These are phyloP conservation scores for Mythimna ferrago DNA, from an alignment of 2,888 invertebrate species.

Conservation along the genomic window DNA sequence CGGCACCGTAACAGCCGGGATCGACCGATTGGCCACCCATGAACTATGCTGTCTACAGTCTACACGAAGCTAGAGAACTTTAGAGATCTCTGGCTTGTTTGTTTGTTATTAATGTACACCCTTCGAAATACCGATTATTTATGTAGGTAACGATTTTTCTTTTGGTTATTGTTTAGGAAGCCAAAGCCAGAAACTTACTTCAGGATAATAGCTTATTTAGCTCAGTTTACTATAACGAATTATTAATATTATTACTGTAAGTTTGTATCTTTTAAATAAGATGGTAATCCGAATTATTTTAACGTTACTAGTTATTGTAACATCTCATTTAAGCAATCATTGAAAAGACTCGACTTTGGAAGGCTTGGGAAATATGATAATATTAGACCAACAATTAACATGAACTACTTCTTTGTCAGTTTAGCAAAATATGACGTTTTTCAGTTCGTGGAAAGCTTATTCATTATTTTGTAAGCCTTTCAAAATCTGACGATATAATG, in stretches of 20 bases:
- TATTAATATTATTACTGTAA: slow-evolving; percentile 20
- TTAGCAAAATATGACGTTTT: too few relatives aligned
- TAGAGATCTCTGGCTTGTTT: too few relatives aligned
- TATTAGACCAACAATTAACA: not conserved
- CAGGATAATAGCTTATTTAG: slow-evolving; percentile 3
- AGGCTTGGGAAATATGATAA: slow-evolving; percentile 14
- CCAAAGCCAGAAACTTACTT: slow-evolving; percentile 16
- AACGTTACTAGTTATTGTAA: slow-evolving; percentile 30
- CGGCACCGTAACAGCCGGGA: too few relatives aligned
- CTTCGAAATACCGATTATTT: not conserved
- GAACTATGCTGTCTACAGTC: too few relatives aligned
- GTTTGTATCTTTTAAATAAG: slow-evolving; percentile 26
- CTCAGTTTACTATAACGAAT: slow-evolving; percentile 31
- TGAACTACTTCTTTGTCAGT: not conserved
- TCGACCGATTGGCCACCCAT: too few relatives aligned
- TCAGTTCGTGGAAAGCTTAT: not conserved
- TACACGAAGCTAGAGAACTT: not conserved
- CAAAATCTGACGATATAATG: not conserved
- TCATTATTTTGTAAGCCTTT: slow-evolving; percentile 26
- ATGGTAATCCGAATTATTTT: slow-evolving; percentile 46
- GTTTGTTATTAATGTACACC: not conserved
- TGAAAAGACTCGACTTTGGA: slow-evolving; percentile 10
- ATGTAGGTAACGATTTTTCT: too few relatives aligned
- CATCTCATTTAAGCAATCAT: slow-evolving; percentile 26
- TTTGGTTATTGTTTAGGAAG: not conserved